Percentiles rank a stretch among this genome's conserved stretches.
Evolutionary conservation across 2,888 invertebrate genomes (phyloP).

Genomic region (Epiblema foenella): DNA sequence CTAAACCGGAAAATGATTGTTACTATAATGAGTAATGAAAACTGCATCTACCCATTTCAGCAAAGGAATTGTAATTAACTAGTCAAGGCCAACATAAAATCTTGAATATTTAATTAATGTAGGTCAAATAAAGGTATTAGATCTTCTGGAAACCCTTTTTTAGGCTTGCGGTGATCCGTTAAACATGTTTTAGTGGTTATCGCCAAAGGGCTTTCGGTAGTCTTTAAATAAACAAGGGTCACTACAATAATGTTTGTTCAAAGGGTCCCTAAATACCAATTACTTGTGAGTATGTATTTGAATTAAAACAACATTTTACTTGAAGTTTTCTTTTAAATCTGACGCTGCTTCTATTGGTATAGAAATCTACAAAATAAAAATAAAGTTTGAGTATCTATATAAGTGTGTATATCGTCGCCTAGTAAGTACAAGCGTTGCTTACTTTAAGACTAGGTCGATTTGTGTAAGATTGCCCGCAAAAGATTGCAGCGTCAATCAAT

Average conservation of each 20-base stretch:
- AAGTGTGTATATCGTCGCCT: too few relatives aligned
- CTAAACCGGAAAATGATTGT: background rate
- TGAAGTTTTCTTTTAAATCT: background rate
- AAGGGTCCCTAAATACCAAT: background rate
- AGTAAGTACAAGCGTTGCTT: too few relatives aligned
- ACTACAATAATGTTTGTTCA: constrained; percentile 28
- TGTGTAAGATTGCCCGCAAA: too few relatives aligned
- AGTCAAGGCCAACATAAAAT: constrained; percentile 1
- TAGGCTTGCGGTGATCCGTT: constrained; percentile 12
- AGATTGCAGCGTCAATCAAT: too few relatives aligned
- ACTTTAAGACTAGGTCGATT: too few relatives aligned
- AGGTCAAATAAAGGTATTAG: background rate
- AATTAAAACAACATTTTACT: constrained; percentile 10
- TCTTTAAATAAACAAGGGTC: constrained; percentile 35
- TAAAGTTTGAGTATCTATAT: too few relatives aligned
- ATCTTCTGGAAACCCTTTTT: constrained; percentile 5
- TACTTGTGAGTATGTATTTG: constrained; percentile 7
- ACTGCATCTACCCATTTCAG: background rate
- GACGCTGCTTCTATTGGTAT: background rate
- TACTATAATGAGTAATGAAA: background rate
- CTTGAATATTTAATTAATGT: background rate
- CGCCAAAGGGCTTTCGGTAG: constrained; percentile 15
- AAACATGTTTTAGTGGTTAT: constrained; percentile 26
- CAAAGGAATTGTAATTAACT: background rate
- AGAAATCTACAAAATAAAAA: too few relatives aligned